phyloP scores from a whole-genome alignment of 2,113 vertebrate species.

The Excalfactoria chinensis region DNA sequence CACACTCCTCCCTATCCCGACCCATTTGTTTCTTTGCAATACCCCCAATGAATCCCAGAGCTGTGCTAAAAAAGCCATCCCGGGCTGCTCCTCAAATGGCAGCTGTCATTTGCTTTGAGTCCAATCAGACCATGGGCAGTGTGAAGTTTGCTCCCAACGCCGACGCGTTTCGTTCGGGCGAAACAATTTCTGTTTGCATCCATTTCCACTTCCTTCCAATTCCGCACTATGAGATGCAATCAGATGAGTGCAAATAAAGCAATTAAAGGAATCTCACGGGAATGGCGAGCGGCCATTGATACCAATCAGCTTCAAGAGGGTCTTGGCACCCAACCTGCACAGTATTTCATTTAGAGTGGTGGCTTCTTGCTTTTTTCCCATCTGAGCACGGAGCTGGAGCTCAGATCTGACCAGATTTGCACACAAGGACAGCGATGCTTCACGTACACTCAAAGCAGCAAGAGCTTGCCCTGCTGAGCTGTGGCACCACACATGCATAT shows the following conservation, averaged over 20 bases:
- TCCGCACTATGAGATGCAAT: background rate
- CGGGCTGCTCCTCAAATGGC: background rate
- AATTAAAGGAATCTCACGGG: constrained; percentile 1
- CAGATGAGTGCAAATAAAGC: constrained; percentile 43
- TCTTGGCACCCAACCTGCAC: constrained; percentile 31
- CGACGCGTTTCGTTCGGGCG: background rate
- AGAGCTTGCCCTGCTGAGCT: background rate
- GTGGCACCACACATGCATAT: background rate
- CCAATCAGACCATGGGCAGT: background rate
- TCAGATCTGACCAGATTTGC: background rate
- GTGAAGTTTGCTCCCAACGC: background rate
- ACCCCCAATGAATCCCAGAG: background rate
- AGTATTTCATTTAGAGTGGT: constrained; percentile 11
- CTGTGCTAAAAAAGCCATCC: background rate
- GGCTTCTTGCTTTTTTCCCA: background rate
- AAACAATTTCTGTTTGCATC: constrained; percentile 9
- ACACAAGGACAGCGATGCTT: background rate
- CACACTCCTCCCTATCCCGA: background rate
- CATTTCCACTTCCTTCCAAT: background rate
- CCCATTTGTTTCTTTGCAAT: background rate
- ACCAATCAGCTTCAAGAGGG: constrained; percentile 40
- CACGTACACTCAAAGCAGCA: background rate
- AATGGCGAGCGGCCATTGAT: background rate
- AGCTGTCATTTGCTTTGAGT: background rate
- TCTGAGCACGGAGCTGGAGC: background rate